Percentiles rank a stretch among this genome's conserved stretches.
phyloP scores from a whole-genome alignment of 1,140 invertebrate species.

The Sweltsa coloradensis region DNA sequence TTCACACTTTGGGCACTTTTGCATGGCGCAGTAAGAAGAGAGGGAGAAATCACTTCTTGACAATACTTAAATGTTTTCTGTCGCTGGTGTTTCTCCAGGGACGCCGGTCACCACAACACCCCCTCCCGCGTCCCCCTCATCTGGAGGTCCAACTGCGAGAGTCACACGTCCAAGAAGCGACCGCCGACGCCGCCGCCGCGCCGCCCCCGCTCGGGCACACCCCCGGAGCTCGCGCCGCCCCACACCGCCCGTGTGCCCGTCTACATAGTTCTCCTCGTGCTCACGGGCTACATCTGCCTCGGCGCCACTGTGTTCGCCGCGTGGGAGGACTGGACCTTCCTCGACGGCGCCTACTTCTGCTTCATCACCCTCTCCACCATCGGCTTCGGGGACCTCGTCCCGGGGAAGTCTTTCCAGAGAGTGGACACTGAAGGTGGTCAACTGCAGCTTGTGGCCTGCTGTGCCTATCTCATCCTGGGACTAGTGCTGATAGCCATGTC shows the following conservation, averaged over 20 bases:
- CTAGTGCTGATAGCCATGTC: slow-evolving; percentile 85
- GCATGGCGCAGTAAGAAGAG: no score
- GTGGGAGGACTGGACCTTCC: slow-evolving; percentile 64
- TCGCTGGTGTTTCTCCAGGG: no score
- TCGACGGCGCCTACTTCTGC: slow-evolving; percentile 77
- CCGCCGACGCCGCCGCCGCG: slow-evolving; percentile 24
- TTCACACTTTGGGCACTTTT: no score
- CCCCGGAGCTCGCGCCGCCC: slow-evolving; percentile 25
- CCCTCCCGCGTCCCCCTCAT: slow-evolving; percentile 59
- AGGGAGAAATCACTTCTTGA: no score
- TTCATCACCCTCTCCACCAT: slow-evolving; percentile 80
- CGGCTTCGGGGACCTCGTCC: slow-evolving; percentile 72
- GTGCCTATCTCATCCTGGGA: slow-evolving; percentile 75
- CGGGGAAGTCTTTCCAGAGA: slow-evolving; percentile 40
- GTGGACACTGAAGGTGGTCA: slow-evolving; percentile 40
- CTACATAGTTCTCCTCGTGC: slow-evolving; percentile 52
- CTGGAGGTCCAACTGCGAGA: slow-evolving; percentile 27
- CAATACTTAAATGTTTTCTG: no score
- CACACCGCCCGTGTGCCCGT: slow-evolving; percentile 45
- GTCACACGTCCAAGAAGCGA: slow-evolving; percentile 25
- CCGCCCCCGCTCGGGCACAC: background rate
- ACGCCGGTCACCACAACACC: no score
- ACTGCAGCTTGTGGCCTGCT: slow-evolving; percentile 66
- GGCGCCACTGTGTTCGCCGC: slow-evolving; percentile 58
- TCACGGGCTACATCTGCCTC: slow-evolving; percentile 54